Percentiles rank a stretch among this genome's conserved stretches.
These are phyloP conservation scores for Cephus runcator DNA, from an alignment of 2,888 invertebrate species.

Conservation along the genomic window DNA sequence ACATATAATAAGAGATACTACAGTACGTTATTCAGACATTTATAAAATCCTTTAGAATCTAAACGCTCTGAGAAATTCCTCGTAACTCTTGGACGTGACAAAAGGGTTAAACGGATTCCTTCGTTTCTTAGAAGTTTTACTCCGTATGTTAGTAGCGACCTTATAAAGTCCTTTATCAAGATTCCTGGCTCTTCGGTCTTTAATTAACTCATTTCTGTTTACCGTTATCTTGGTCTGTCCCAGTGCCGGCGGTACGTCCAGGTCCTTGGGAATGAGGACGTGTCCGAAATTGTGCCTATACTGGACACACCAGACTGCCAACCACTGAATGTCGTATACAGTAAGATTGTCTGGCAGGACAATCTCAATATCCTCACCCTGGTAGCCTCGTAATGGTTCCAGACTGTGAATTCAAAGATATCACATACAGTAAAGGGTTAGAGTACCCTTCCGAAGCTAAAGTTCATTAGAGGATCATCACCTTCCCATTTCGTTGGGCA, in stretches of 20 bases:
- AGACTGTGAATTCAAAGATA: conserved; percentile 65
- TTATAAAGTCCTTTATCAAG: background rate
- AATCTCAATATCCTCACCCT: conserved; percentile 92
- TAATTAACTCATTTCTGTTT: conserved; percentile 61
- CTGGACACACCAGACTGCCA: conserved; percentile 92
- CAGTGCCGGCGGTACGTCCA: conserved; percentile 90
- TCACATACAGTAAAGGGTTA: background rate
- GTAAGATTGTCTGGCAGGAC: conserved; percentile 86
- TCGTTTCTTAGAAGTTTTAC: background rate
- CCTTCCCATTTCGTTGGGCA: conserved; percentile 90
- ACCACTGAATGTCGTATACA: conserved; percentile 92
- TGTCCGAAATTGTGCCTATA: conserved; percentile 92
- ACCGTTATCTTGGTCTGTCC: conserved; percentile 93
- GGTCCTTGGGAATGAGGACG: conserved; percentile 84
- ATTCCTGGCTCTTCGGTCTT: background rate
- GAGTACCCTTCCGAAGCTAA: background rate
- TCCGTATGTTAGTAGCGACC: background rate
- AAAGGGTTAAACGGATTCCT: background rate
- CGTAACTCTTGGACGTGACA: background rate
- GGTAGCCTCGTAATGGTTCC: conserved; percentile 84
- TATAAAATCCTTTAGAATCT: background rate
- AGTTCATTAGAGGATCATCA: conserved; percentile 38
- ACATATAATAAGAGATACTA: conserved; percentile 14
- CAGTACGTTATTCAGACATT: background rate
- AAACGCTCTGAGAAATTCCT: background rate